Conservation (phyloP, 2,888 invertebrate species). For the Germaria angustata region DNA sequence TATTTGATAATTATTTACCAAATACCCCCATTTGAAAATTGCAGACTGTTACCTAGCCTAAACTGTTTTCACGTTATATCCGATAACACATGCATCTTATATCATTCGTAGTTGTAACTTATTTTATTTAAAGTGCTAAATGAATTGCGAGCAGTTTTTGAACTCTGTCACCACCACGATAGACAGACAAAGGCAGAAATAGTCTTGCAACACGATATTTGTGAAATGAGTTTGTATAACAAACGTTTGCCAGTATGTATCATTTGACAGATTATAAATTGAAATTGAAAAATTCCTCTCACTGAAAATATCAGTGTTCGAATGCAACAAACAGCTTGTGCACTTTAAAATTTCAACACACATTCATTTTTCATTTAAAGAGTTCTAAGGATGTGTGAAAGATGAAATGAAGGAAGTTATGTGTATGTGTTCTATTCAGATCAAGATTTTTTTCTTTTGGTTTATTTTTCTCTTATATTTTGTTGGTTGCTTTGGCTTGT, state of each 20-base stretch:
- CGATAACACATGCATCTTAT: constrained; percentile 30
- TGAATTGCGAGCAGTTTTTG: not conserved
- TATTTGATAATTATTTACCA: too few species aligned
- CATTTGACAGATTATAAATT: constrained; percentile 64
- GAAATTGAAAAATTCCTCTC: constrained; percentile 47
- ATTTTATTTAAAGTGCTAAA: constrained; percentile 26
- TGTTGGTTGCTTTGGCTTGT: constrained; percentile 39
- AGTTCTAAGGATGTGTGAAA: constrained; percentile 43
- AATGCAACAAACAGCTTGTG: not conserved
- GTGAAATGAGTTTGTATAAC: constrained; percentile 18
- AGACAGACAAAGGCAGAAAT: not conserved
- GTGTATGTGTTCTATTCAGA: constrained; percentile 14
- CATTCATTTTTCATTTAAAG: not conserved
- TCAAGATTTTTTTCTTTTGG: constrained; percentile 2
- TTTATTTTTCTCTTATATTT: not conserved
- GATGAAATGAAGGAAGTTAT: constrained; percentile 28
- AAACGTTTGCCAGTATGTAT: constrained; percentile 38
- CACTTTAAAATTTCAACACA: constrained; percentile 20
- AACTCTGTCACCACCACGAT: not conserved
- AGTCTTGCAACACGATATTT: not conserved
- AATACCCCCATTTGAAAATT: too few species aligned
- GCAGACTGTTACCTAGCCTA: not conserved
- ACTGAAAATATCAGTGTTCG: constrained; percentile 16
- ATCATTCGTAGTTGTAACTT: constrained; percentile 12
- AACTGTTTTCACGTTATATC: not conserved